phyloP scores from a whole-genome alignment of 2,797 vertebrate species.

The Sarcophilus harrisii region DNA sequence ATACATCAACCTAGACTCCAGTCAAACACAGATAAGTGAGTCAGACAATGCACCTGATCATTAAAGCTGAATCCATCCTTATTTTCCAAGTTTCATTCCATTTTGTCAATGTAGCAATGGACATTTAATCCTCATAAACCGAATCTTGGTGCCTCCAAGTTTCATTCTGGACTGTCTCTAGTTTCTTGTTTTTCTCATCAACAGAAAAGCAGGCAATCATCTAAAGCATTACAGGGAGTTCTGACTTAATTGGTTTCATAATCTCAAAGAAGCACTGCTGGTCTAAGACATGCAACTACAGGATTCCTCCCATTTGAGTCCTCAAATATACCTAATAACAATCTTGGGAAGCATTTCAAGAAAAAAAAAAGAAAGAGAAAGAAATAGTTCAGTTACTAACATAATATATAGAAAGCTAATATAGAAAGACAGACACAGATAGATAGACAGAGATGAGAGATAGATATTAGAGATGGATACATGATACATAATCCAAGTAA shows the following conservation, averaged over 20 bases:
- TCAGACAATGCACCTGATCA: background rate
- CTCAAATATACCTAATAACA: background rate
- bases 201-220: background rate
- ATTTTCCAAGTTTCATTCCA: background rate
- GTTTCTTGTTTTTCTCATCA: background rate
- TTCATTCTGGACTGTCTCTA: background rate
- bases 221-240: background rate
- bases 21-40: background rate
- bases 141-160: background rate
- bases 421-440: background rate
- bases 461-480: background rate
- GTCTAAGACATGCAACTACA: background rate
- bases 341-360: background rate
- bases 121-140: background rate
- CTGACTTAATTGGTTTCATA: background rate
- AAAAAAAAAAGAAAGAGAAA: background rate
- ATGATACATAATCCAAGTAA: background rate
- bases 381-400: background rate
- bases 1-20: background rate
- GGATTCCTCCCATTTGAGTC: background rate
- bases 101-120: background rate
- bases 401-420: background rate
- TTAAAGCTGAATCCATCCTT: background rate
- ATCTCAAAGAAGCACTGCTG: background rate
- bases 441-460: background rate